Evolutionary conservation across 2,888 invertebrate genomes (phyloP), one percentile per base, ranked within the genome.

Genomic region (Marronus borbonicus): DNA sequence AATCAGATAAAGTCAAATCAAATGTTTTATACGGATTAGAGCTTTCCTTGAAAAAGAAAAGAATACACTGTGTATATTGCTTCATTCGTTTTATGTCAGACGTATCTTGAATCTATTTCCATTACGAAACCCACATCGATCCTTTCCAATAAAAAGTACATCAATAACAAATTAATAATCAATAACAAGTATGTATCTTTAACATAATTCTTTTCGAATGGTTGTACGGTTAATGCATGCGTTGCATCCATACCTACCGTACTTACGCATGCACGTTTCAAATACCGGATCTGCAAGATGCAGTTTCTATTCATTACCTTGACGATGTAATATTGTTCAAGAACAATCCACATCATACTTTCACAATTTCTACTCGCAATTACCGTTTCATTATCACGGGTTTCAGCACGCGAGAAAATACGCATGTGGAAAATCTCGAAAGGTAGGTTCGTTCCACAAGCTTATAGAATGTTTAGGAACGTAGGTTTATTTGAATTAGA

Each of bases 311-410:
- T 39, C 72, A 58, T 60, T 60, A 72, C 44, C 58, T 58, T 36
- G 58, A 39, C 72, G 36, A 60, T 31, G 72, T 58, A 44, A 72
- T 72, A 72, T 72, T 72, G 60, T 60, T 72, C 58, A 72, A 70
- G 70, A 70, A 58, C 60, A 72, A 72, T 72, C 60, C 39, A 60
- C 55, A 52, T 20, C 14, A 58, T 58, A 72, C 72, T 72, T 72
- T 72, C 72, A 72, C 72, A 72, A 72, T 72, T 72, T 72, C 72
- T 72, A 72, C 17, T 60, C 39, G 58, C 72, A 60, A 72, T 72
- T 72, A 72, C 60, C 39, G 36, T 58, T 72, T 58, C 39, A 72
- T 72, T 58, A 68, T 68, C 68, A 14, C 49, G 44, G 50, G 20
- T 49, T 68, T 50, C 49, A 24, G 49, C 24, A 24, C 49, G 49